These are phyloP conservation scores for Orchestia grillus DNA, from an alignment of 1,140 invertebrate genomes.

Conservation along the genomic window DNA sequence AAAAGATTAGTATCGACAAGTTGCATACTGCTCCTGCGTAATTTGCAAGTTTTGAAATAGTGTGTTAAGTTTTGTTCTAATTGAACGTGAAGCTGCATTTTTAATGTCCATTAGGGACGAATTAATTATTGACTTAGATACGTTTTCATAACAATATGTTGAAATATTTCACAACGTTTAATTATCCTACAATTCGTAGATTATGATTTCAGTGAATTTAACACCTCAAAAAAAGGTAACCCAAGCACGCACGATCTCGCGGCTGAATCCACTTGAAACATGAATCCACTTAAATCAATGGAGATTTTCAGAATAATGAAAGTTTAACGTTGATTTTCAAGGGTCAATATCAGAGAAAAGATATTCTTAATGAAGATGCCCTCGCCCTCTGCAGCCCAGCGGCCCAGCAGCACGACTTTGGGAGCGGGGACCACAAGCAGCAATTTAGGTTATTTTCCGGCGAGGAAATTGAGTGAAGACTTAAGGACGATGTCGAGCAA, in stretches of 20 bases:
- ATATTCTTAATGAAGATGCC: background rate
- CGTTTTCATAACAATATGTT: background rate
- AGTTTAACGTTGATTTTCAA: background rate
- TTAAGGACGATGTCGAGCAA: slow-evolving; percentile 34
- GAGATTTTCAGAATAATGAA: background rate
- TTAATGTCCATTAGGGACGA: background rate
- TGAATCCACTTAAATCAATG: background rate
- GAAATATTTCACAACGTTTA: background rate
- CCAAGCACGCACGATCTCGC: background rate
- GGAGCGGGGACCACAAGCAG: background rate
- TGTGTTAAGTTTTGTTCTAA: background rate
- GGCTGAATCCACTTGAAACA: background rate
- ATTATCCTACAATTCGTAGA: background rate
- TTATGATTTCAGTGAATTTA: background rate
- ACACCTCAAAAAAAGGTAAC: background rate
- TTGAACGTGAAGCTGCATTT: background rate
- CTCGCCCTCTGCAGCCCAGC: background rate
- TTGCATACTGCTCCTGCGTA: background rate
- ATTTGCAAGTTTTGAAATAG: background rate
- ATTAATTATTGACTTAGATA: background rate
- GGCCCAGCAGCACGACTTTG: background rate
- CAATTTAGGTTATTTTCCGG: slow-evolving; percentile 46
- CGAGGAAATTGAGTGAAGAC: slow-evolving; percentile 54
- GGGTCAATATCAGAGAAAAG: background rate
- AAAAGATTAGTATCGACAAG: background rate